phyloP scores from a whole-genome alignment of 2,888 invertebrate species.

The Ceraclea dissimilis region DNA sequence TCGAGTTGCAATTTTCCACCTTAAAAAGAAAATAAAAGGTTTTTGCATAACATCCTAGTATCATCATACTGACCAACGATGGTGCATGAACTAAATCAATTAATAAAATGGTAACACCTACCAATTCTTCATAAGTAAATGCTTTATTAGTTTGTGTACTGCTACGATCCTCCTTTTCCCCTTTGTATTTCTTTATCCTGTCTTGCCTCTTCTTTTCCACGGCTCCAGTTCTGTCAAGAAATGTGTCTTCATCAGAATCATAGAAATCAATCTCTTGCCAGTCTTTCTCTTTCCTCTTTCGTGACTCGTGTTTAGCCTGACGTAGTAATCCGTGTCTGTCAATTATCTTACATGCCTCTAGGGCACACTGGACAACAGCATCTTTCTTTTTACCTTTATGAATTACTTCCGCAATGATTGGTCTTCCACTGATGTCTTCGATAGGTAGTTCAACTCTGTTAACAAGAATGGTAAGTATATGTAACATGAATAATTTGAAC shows the following conservation, averaged over 20 bases:
- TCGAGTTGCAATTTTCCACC: constrained; percentile 56
- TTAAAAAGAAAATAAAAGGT: constrained; percentile 31
- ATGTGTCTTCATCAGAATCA: constrained; percentile 93
- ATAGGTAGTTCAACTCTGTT: constrained; percentile 72
- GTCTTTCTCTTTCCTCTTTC: constrained; percentile 69
- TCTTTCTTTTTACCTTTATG: constrained; percentile 93
- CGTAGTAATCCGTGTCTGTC: constrained; percentile 81
- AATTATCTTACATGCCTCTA: constrained; percentile 89
- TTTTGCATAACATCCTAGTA: too few relatives aligned
- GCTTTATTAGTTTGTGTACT: constrained; percentile 28
- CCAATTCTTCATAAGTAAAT: constrained; percentile 60
- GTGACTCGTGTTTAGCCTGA: constrained; percentile 79
- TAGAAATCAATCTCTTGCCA: constrained; percentile 88
- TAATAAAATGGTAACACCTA: too few relatives aligned
- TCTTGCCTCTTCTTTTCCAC: constrained; percentile 79
- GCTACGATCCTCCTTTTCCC: constrained; percentile 29
- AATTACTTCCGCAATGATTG: constrained; percentile 74
- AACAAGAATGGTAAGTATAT: constrained; percentile 9
- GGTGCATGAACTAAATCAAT: too few relatives aligned
- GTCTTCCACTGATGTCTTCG: constrained; percentile 67
- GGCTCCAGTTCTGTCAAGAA: constrained; percentile 88
- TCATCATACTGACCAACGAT: too few relatives aligned
- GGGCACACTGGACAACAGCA: constrained; percentile 83
- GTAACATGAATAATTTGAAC: background rate
- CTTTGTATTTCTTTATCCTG: constrained; percentile 59